Base-by-base conservation (phyloP, 2,888 invertebrate species). In the Tethea ocularis region DNA sequence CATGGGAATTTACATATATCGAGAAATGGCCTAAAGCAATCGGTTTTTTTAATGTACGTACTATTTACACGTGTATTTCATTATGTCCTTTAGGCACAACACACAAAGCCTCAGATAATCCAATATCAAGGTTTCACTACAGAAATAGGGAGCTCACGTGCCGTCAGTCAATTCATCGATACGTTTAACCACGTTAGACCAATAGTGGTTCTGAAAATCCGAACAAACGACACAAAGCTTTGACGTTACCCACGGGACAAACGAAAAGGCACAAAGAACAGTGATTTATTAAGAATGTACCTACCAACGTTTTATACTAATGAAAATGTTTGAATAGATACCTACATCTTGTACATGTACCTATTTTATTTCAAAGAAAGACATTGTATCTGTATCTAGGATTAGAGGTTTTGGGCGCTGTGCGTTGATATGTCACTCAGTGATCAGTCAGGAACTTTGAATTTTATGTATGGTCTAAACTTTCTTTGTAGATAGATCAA, bases 201-300 rank as follows among this genome's bases (percentile, higher is more conserved):
- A 36, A 54, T 54, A 10, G 54, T 20, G 57, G 57, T 17, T 38
- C 60, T 61, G 51, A 61, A 67, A 63, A 69, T 38, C 60, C 62
- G 51, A 61, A 67, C 64, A 69, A 38, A 69, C 63, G 66, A 57
- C 60, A 67, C 68, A 73, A 68, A 63, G 71, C 71, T 69, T 72
- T 69, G 69, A 63, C 52, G 60, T 11, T 13, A 23, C 29, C 52
- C 52, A 36, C n/a, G 46, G 46, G 46, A 46, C 46, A 46, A 46
- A 46, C 56, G 54, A 51, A 17, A 29, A 20, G 29, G 29, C 41
- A 67, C 67, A 72, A 68, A 72, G 69, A 62, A 61, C 56, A 46
- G 46, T 65, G 62, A 68, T 74, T 63, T 62, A 63, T 69, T 69
- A 64, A 61, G 54, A 52, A 51, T 52, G 26, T 24, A 26, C 23